Evolutionary conservation across 2,888 invertebrate species (phyloP), one percentile per base, ranked within the genome.

Genomic region (Alentia gelatinosa): DNA sequence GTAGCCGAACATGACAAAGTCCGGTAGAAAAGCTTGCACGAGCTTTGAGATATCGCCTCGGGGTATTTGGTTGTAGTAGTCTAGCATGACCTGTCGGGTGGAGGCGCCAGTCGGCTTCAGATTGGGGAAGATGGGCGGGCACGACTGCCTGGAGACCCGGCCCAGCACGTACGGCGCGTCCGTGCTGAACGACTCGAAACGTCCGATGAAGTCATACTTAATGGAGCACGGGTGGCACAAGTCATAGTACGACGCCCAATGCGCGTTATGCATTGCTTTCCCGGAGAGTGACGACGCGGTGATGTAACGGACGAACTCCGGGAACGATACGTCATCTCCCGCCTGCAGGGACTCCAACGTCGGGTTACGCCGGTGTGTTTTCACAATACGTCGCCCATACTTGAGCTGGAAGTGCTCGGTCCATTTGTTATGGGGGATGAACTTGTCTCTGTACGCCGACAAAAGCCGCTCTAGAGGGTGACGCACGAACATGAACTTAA

Each of bases 401-500:
- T 90, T 90, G 35, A 74, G 56, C 79, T 90, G 90, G 90, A 90
- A 90, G 74, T 90, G 50, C 50, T 74, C 74, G 35, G 79, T 90
- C 47, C 74, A 90, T 83, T 90, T 96, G 19, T 97, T 95, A 5
- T 96, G 95, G 93, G 96, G 96, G 92, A 96, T 98, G 93, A 99
- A 96, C 96, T 99, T 99, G 96, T 99, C 99, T 92, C 98, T 97
- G 96, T 97, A 99, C 0, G 98, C 98, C 0, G 98, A 98, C 79
- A 99, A 96, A 75, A 99, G 96, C 92, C 99, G 97, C 95, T 99
- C 98, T 95, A 99, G 98, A 0, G 99, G 99, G 96, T 99, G 98
- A 35, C 99, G 97, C 0, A 98, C 98, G 94, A 99, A 97, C 89
- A 98, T 97, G 96, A 98, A 98, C 94, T 98, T 98, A 90, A 98